Conservation (phyloP, 2,113 vertebrate species). For the Microcebus murinus region DNA sequence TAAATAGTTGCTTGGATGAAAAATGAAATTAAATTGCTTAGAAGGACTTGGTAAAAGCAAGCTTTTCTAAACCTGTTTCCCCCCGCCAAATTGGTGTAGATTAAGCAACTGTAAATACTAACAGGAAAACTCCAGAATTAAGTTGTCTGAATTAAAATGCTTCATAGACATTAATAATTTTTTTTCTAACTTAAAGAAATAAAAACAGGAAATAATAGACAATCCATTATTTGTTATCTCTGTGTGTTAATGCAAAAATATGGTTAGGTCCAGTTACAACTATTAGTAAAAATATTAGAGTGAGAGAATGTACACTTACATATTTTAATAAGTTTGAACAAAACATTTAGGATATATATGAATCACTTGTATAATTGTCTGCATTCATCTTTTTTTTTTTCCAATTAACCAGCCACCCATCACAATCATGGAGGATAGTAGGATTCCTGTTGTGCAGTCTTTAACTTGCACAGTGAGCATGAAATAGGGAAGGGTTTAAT, state of each 20-base stretch:
- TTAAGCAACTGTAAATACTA: not conserved
- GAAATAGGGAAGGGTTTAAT: too few species aligned
- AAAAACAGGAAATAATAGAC: not conserved
- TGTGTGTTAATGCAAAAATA: not conserved
- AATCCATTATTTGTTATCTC: not conserved
- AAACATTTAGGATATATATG: not conserved
- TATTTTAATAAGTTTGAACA: not conserved
- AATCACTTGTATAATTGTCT: not conserved
- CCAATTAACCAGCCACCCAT: not conserved
- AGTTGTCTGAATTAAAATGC: not conserved
- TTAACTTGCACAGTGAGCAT: not conserved
- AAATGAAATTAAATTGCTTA: not conserved
- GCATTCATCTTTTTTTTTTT: not conserved
- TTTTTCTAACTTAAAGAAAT: not conserved
- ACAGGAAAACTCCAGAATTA: not conserved
- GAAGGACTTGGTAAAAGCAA: not conserved
- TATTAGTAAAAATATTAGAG: not conserved
- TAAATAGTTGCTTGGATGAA: not conserved
- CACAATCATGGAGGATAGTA: not conserved
- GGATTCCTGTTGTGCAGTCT: not conserved
- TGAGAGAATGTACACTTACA: not conserved
- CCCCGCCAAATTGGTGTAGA: not conserved
- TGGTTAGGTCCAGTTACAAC: not conserved
- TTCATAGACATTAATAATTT: not conserved
- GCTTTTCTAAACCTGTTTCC: not conserved